Conservation (phyloP, 2,113 vertebrate genomes). For the Datnioides undecimradiatus region DNA sequence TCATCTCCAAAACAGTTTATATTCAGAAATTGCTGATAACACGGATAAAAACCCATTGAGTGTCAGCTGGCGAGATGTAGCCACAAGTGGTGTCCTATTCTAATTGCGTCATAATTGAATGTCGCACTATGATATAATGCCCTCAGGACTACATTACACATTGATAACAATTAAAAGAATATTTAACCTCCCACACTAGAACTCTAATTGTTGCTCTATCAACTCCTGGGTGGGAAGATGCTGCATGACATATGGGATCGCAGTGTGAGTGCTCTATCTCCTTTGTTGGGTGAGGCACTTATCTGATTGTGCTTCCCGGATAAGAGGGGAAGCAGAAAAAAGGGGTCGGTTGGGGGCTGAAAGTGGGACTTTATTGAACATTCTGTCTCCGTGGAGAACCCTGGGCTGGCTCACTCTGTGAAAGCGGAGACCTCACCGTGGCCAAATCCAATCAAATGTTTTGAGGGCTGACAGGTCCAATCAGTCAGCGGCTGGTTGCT, state of each 20-base stretch:
- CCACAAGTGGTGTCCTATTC: slow-evolving; percentile 14
- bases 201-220: slow-evolving; percentile 61
- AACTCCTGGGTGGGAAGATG: slow-evolving; percentile 24
- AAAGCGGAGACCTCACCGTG: slow-evolving; percentile 61
- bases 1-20: slow-evolving; percentile 18
- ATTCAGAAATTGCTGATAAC: slow-evolving; percentile 40
- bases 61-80: neutral
- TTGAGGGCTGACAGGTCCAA: slow-evolving; percentile 73
- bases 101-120: slow-evolving; percentile 42
- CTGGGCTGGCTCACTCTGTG: slow-evolving; percentile 48
- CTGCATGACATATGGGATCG: slow-evolving; percentile 56
- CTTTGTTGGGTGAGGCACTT: slow-evolving; percentile 60
- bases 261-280: slow-evolving; percentile 52
- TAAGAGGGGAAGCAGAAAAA: slow-evolving; percentile 61
- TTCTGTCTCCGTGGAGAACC: slow-evolving; percentile 55
- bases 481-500: slow-evolving; percentile 76
- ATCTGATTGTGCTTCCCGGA: slow-evolving; percentile 71
- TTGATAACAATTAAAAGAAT: slow-evolving; percentile 46
- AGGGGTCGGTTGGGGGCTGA: slow-evolving; percentile 18
- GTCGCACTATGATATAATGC: slow-evolving; percentile 33
- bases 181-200: slow-evolving; percentile 38
- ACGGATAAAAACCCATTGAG: slow-evolving; percentile 12
- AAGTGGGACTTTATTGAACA: slow-evolving; percentile 74
- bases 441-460: slow-evolving; percentile 78
- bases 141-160: slow-evolving; percentile 19